Evolutionary conservation across 2,113 vertebrate genomes (phyloP).

Genomic region (Budorcas taxicolor): DNA sequence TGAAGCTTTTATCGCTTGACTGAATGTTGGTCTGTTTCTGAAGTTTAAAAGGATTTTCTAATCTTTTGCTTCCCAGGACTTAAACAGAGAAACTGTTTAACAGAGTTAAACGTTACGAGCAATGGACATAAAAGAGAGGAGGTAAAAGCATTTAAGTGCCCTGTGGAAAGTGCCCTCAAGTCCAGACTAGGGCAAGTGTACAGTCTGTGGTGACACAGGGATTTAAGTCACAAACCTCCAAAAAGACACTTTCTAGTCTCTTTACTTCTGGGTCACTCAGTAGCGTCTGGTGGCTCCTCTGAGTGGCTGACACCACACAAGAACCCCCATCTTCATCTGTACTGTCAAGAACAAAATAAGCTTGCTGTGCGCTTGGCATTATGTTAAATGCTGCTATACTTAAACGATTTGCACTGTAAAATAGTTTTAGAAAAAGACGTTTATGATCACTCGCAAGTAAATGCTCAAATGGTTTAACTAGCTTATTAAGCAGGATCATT

Average conservation of each 20-base stretch:
- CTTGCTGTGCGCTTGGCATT: neutral
- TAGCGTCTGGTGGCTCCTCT: neutral
- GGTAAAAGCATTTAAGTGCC: constrained; percentile 11
- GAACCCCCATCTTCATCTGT: neutral
- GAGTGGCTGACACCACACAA: neutral
- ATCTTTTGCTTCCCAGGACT: constrained; percentile 36
- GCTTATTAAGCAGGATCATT: constrained; percentile 60
- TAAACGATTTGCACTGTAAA: neutral
- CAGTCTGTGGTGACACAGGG: neutral
- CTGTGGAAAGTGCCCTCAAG: neutral
- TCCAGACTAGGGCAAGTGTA: neutral
- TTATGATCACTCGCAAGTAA: constrained; percentile 16
- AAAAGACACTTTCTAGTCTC: neutral
- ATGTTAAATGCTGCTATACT: neutral
- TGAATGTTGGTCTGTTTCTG: constrained; percentile 25
- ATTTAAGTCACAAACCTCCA: neutral
- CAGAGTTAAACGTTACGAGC: neutral
- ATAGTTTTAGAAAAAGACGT: constrained; percentile 9
- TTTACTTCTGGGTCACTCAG: neutral
- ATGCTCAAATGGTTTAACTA: constrained; percentile 27
- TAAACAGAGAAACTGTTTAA: neutral
- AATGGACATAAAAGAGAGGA: constrained; percentile 16
- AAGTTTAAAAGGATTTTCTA: constrained; percentile 54
- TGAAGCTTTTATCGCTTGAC: constrained; percentile 48
- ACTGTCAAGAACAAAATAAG: neutral